Percentiles rank a stretch among this genome's conserved stretches.
Evolutionary conservation across 2,888 invertebrate species (phyloP).

Genomic region (Xiphydria camelus): DNA sequence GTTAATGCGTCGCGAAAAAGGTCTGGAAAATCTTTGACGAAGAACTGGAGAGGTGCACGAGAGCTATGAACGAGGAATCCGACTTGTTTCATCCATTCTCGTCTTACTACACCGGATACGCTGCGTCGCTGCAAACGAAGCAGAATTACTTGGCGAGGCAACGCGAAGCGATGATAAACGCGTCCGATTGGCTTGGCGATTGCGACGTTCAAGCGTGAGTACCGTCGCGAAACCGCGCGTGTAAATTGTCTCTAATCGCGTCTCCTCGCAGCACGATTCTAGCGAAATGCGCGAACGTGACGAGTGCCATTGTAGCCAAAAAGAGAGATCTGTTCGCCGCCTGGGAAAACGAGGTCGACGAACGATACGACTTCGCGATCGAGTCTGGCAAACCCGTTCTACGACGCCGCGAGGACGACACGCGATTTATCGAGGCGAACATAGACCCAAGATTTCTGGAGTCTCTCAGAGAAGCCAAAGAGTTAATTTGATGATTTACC

Average conservation of each 20-base stretch:
- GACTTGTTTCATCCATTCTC: conserved; percentile 67
- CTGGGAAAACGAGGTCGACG: conserved; percentile 23
- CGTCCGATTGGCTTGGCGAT: conserved; percentile 47
- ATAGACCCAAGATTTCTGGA: conserved; percentile 15
- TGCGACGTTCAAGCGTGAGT: conserved; percentile 34
- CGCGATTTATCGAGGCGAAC: conserved; percentile 16
- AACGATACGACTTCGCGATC: conserved; percentile 12
- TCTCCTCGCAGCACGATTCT: conserved; percentile 26
- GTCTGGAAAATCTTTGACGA: conserved; percentile 76
- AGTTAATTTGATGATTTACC: conserved; percentile 13
- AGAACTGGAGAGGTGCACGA: conserved; percentile 73
- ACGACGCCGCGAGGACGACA: conserved; percentile 10
- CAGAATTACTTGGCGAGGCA: conserved; percentile 58
- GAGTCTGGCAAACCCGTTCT: conserved; percentile 18
- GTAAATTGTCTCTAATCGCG: conserved; percentile 3
- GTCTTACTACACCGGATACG: conserved; percentile 72
- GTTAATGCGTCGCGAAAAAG: too few relatives aligned
- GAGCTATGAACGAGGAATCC: conserved; percentile 65
- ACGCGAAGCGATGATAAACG: conserved; percentile 37
- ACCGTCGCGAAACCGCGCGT: conserved; percentile 32
- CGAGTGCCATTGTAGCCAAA: conserved; percentile 22
- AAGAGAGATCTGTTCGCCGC: conserved; percentile 17
- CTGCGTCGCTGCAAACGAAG: conserved; percentile 68
- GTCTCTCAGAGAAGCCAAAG: conserved; percentile 19
- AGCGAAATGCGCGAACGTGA: conserved; percentile 32